Percentiles rank a stretch among this genome's conserved stretches.
Conservation (phyloP, 1,140 invertebrate genomes). For the Hylyphantes graminicola region DNA sequence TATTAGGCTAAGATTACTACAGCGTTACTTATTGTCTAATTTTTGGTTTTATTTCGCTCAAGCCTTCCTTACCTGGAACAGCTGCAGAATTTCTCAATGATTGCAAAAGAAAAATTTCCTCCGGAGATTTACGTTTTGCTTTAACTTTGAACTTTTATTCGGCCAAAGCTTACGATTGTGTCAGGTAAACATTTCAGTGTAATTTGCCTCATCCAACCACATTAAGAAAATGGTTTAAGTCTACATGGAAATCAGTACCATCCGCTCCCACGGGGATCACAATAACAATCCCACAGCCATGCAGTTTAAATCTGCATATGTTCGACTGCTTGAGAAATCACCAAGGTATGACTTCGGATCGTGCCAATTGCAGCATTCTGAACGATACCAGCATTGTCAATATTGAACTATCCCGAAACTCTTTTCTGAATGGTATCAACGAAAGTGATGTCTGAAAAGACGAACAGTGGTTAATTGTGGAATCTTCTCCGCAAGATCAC, state of each 20-base stretch:
- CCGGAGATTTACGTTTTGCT: background rate
- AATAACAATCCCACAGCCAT: no score
- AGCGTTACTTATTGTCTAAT: background rate
- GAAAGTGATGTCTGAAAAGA: no score
- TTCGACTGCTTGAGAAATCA: no score
- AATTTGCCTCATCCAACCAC: slow-evolving; percentile 1
- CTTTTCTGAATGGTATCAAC: no score
- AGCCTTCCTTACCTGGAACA: background rate
- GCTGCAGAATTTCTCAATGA: background rate
- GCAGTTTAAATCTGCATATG: no score
- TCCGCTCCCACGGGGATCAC: no score
- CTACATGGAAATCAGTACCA: background rate
- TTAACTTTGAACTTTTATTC: slow-evolving; percentile 5
- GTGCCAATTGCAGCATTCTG: no score
- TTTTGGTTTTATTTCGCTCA: background rate
- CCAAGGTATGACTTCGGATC: no score
- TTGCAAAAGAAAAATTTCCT: background rate
- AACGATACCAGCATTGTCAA: no score
- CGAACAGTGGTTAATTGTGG: no score
- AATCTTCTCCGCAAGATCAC: no score
- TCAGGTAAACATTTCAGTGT: background rate
- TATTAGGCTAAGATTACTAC: background rate
- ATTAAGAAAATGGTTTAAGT: background rate
- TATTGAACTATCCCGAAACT: no score
- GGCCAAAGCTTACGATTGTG: background rate